Base-by-base conservation (phyloP, 30 jellyfish, hydroid and myxozoan species). In the Hydractinia echinata region DNA sequence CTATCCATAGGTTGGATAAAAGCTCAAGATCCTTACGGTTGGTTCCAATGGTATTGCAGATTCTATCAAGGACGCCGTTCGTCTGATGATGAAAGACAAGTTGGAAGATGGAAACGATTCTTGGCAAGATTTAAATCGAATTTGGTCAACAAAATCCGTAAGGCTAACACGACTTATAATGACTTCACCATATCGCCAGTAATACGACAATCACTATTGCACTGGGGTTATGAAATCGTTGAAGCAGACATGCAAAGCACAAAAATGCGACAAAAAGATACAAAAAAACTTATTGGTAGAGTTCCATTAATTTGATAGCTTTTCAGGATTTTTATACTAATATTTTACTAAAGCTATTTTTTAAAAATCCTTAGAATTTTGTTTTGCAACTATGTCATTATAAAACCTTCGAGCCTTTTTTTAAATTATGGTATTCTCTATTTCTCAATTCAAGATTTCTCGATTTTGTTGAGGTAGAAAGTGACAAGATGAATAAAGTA, bases 11-110 rank as follows among this genome's bases (percentile, higher is more conserved):
- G 89, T 58, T 81, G 89, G 89, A 81, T 81, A 7, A 66, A 81
- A 15, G 19, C 61, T 58, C 89, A 81, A 81, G 89, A 79, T 61
- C 86, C 86, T 7, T 79, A 79, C 60, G 86, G 86, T 64, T 79
- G 86, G 86, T 79, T 79, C 49, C 89, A 81, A 49, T 81, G 89
- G 89, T 81, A 81, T 81, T 81, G 89, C 69, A 50, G 89, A 8
- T 81, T 81, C 52, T 81, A 81, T 61, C 82, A 16, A 19, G 89
- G 89, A 50, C 73, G 89, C 13, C 73, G 89, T 48, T 67, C 89
- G 73, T 39, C 55, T 21, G 89, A 81, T 49, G 89, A 81, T 55
- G 74, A 48, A 39, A 74, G 89, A 6, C 89, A 81, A 49, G 50
- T 81, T 49, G 83, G 89, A 13, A 87, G 89, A 5, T 81, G 89